Conservation (phyloP, 1,140 invertebrate genomes). For the Agrypnia vestita region DNA sequence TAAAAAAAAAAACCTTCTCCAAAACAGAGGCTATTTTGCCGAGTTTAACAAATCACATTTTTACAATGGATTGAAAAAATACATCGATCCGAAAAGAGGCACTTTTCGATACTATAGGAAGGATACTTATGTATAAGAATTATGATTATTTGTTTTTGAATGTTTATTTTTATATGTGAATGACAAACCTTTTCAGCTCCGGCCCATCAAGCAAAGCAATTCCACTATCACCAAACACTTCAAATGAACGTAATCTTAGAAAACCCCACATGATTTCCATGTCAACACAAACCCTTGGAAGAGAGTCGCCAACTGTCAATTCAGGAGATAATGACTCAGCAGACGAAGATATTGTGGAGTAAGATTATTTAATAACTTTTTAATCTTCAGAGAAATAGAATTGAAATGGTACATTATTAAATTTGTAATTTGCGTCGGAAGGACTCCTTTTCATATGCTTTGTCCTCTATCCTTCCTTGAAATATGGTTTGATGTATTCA, state of each 20-base stretch:
- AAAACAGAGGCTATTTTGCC: too few species aligned
- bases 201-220: neutral
- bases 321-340: neutral
- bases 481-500: too few species aligned
- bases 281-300: neutral
- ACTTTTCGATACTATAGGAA: too few species aligned
- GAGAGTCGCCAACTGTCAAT: neutral
- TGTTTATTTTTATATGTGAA: neutral
- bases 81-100: too few species aligned
- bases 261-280: conserved; percentile 2
- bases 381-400: neutral
- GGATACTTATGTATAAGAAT: too few species aligned
- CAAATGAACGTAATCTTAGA: neutral
- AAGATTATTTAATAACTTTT: conserved; percentile 6
- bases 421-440: too few species aligned
- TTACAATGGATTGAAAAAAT: too few species aligned
- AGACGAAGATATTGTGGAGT: conserved; percentile 27
- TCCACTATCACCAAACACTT: conserved; percentile 3
- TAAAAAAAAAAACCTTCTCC: too few species aligned
- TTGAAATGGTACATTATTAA: too few species aligned
- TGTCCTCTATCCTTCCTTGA: too few species aligned
- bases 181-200: neutral
- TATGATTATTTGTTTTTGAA: neutral
- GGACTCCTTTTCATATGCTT: too few species aligned
- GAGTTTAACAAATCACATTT: too few species aligned